A percentile compares a stretch with the other conserved stretches of the same genome.
Evolutionary conservation across 2,797 vertebrate species (phyloP).

Genomic region (Aeoliscus strigatus): DNA sequence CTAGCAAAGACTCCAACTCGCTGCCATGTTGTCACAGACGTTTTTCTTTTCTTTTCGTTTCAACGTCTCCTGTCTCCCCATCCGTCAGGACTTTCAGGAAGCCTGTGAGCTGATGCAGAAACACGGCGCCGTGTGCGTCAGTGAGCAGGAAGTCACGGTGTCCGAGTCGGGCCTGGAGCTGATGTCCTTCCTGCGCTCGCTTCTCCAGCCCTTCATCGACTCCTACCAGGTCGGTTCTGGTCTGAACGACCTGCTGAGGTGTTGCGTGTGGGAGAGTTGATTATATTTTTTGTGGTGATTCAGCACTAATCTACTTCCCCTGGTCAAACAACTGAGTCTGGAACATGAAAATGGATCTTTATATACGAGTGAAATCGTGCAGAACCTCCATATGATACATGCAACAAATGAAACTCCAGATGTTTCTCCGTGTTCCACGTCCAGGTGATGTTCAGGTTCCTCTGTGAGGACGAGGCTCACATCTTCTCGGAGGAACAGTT

Average conservation of each 20-base stretch:
- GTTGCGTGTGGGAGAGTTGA: too few species aligned
- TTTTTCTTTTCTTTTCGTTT: too few species aligned
- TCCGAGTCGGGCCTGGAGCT: constrained; percentile 66
- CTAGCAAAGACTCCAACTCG: too few species aligned
- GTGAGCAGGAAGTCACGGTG: constrained; percentile 70
- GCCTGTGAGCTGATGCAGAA: constrained; percentile 82
- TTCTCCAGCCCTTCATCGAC: constrained; percentile 87
- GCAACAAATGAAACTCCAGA: too few species aligned
- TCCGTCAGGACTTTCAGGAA: constrained; percentile 89
- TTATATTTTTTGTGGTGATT: too few species aligned
- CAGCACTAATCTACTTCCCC: too few species aligned
- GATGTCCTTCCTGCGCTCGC: constrained; percentile 76
- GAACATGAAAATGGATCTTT: too few species aligned
- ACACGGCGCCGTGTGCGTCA: constrained; percentile 72
- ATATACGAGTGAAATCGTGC: too few species aligned
- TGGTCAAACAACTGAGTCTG: too few species aligned
- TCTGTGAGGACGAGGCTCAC: constrained; percentile 71
- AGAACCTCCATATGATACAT: too few species aligned
- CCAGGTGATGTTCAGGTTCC: constrained; percentile 83
- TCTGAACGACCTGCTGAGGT: too few species aligned
- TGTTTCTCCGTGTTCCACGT: constrained; percentile 13
- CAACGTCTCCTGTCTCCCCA: too few species aligned
- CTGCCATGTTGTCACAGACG: not conserved
- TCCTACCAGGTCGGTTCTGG: constrained; percentile 83
- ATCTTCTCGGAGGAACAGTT: constrained; percentile 80